These are phyloP conservation scores for Henricia sp. DNA, from an alignment of 53 echinoderm and acorn worm species.

Conservation along the genomic window DNA sequence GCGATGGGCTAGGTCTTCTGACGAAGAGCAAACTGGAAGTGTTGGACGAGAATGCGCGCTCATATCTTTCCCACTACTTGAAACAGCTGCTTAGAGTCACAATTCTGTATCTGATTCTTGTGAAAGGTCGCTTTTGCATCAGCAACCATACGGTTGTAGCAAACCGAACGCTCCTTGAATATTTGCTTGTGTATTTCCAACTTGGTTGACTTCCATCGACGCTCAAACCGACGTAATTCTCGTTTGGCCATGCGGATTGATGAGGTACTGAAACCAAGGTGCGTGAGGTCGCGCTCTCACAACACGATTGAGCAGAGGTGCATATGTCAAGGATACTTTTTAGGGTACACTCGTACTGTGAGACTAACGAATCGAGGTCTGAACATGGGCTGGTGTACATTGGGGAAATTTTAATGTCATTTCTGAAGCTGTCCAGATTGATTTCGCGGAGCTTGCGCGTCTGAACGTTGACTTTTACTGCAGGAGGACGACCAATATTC, in stretches of 20 bases:
- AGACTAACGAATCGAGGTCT: constrained; percentile 19
- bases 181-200: constrained; percentile 38
- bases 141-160: background rate
- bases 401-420: constrained; percentile 41
- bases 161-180: constrained; percentile 5
- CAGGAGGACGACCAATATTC: constrained; percentile 15
- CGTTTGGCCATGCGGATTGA: constrained; percentile 40
- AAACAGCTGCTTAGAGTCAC: background rate
- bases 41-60: no score
- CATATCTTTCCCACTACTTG: no score
- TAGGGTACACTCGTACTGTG: constrained; percentile 19
- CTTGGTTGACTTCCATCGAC: constrained; percentile 35
- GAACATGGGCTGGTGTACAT: constrained; percentile 25
- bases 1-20: no score
- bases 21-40: no score
- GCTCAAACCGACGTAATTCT: constrained; percentile 34
- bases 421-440: constrained; percentile 12
- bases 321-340: constrained; percentile 43
- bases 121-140: background rate
- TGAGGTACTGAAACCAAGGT: constrained; percentile 44
- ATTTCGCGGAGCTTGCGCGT: constrained; percentile 26
- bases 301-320: background rate
- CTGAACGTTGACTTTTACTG: background rate
- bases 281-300: constrained; percentile 37
- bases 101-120: background rate